Evolutionary conservation across 2,888 invertebrate genomes (phyloP).

Genomic region (Podabrus alpinus): DNA sequence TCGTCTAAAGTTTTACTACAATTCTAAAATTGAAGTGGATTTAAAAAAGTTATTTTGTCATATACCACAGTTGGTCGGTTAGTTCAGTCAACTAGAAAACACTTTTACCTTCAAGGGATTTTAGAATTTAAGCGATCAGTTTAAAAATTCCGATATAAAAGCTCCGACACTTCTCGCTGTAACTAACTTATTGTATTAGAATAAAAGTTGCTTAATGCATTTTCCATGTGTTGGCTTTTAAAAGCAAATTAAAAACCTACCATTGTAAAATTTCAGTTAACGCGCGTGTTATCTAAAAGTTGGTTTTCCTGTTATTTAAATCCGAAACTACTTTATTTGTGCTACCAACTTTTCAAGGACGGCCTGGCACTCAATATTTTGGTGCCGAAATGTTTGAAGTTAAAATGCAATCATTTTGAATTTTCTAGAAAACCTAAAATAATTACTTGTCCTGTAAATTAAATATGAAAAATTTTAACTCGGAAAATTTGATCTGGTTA

Average conservation of each 20-base stretch:
- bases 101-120: conserved; percentile 4
- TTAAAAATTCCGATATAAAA: neutral
- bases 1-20: neutral
- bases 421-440: too few species aligned
- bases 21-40: conserved; percentile 6
- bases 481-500: too few species aligned
- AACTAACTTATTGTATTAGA: neutral
- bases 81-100: neutral
- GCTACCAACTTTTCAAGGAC: neutral
- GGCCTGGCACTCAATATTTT: too few species aligned
- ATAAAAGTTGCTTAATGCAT: conserved; percentile 13
- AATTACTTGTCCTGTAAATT: too few species aligned
- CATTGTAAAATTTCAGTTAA: neutral
- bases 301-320: neutral
- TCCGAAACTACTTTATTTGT: neutral
- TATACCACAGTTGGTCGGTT: conserved; percentile 7
- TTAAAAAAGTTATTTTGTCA: conserved; percentile 14
- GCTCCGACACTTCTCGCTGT: neutral
- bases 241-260: conserved; percentile 8
- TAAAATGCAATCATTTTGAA: too few species aligned
- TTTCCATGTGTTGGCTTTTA: conserved; percentile 6
- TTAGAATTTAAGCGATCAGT: neutral
- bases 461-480: too few species aligned
- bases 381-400: too few species aligned
- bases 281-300: neutral